phyloP scores from a whole-genome alignment of 2,113 vertebrate species.

The Synchiropus splendidus region DNA sequence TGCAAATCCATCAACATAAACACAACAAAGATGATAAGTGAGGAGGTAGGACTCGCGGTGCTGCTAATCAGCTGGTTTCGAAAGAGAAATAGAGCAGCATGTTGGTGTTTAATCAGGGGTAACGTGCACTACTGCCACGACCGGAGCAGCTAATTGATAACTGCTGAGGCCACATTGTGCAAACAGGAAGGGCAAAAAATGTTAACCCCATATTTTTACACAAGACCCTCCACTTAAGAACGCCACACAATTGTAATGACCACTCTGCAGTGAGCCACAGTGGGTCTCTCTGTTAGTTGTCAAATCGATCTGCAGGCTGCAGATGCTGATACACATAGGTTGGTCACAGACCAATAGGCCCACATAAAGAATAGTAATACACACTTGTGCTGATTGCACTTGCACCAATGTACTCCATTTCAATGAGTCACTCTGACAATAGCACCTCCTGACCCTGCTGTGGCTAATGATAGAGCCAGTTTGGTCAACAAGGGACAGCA shows the following conservation, averaged over 20 bases:
- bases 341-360: conserved; percentile 49
- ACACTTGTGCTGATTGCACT: conserved; percentile 57
- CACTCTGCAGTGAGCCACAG: conserved; percentile 48
- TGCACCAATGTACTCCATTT: conserved; percentile 65
- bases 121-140: conserved; percentile 48
- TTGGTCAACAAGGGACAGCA: conserved; percentile 60
- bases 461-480: conserved; percentile 65
- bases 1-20: conserved; percentile 15
- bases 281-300: conserved; percentile 51
- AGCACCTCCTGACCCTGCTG: conserved; percentile 65
- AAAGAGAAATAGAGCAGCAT: conserved; percentile 54
- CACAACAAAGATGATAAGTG: conserved; percentile 30
- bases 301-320: conserved; percentile 53
- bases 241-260: conserved; percentile 52
- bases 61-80: conserved; percentile 49
- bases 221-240: conserved; percentile 47
- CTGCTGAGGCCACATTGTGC: conserved; percentile 24
- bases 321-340: conserved; percentile 52
- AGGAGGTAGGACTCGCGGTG: conserved; percentile 1
- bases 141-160: conserved; percentile 16
- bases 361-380: conserved; percentile 57
- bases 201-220: conserved; percentile 59
- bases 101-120: conserved; percentile 60
- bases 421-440: conserved; percentile 66
- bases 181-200: conserved; percentile 32